Conservation (phyloP, 2,797 vertebrate species). For the Eidolon dupreanum region DNA sequence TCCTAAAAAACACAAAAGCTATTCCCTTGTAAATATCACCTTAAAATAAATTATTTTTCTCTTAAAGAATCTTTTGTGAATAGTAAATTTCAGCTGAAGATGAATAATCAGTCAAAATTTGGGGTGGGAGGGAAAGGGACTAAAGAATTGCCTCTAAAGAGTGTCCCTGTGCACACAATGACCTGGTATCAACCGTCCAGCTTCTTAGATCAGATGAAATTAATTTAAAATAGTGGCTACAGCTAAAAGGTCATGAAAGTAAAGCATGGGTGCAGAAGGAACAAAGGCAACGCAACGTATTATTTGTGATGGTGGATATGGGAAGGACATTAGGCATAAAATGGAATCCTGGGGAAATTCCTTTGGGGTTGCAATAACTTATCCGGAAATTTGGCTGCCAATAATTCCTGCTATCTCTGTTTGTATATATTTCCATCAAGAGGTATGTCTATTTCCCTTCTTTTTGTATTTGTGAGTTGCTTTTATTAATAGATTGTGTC, state of each 20-base stretch:
- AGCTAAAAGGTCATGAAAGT: background rate
- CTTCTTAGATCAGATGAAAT: background rate
- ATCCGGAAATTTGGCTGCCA: background rate
- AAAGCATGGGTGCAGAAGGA: background rate
- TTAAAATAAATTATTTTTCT: background rate
- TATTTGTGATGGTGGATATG: background rate
- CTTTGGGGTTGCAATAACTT: background rate
- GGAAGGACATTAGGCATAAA: background rate
- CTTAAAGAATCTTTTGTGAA: background rate
- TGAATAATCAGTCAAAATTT: background rate
- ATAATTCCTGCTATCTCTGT: background rate
- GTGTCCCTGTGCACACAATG: fast-evolving
- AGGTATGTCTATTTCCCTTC: background rate
- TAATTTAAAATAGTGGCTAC: background rate
- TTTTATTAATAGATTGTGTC: background rate
- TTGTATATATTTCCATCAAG: background rate
- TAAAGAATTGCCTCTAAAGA: background rate
- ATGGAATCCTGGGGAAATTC: background rate
- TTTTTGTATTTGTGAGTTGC: background rate
- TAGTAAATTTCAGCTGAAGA: background rate
- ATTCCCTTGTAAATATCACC: background rate
- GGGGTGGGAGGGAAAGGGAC: background rate
- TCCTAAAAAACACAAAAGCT: background rate
- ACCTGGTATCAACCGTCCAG: background rate
- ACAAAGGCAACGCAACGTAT: background rate